Percentiles rank a stretch among this genome's conserved stretches.
phyloP scores from a whole-genome alignment of 1,140 invertebrate genomes.

The Hesperophylax magnus region DNA sequence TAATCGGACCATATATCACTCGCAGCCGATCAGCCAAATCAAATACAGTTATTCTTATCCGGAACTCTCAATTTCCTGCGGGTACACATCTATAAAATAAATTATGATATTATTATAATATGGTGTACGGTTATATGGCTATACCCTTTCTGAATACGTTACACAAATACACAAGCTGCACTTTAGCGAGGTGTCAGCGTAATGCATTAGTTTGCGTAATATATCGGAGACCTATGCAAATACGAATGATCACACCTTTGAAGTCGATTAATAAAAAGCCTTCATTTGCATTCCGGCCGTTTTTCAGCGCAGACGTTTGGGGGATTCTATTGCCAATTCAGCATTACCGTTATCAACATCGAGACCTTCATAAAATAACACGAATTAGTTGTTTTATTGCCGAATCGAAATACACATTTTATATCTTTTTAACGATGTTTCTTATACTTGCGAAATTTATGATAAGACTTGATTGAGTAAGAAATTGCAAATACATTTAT shows the following conservation, averaged over 20 bases:
- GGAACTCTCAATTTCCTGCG: conserved; percentile 31
- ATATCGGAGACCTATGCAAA: conserved; percentile 53
- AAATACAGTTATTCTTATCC: conserved; percentile 38
- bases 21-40: conserved; percentile 48
- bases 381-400: too few relatives aligned
- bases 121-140: background rate
- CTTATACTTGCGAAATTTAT: too few relatives aligned
- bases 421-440: too few relatives aligned
- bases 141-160: conserved; percentile 12
- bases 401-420: too few relatives aligned
- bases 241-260: conserved; percentile 51
- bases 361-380: background rate
- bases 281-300: conserved; percentile 38
- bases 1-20: conserved; percentile 55
- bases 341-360: background rate
- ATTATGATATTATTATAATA: conserved; percentile 6
- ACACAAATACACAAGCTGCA: conserved; percentile 31
- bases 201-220: conserved; percentile 39
- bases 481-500: too few relatives aligned
- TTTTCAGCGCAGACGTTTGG: conserved; percentile 29
- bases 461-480: too few relatives aligned
- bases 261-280: conserved; percentile 42
- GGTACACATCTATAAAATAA: conserved; percentile 18
- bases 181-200: conserved; percentile 27
- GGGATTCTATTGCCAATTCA: conserved; percentile 8